These are phyloP conservation scores for Latrodectus elegans DNA, from an alignment of 2,888 invertebrate genomes.

Conservation along the genomic window DNA sequence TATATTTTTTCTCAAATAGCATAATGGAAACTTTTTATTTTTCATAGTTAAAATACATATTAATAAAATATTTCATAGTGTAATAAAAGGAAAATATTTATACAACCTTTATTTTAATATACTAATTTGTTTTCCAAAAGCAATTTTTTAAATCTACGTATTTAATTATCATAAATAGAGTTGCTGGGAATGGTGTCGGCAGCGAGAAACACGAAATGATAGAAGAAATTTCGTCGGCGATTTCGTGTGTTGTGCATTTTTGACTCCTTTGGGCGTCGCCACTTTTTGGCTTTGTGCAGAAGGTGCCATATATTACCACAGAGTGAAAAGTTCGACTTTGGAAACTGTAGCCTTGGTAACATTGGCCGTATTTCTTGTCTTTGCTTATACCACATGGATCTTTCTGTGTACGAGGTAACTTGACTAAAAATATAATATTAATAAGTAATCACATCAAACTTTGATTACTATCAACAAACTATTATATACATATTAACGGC, in stretches of 20 bases:
- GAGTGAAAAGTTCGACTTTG: slow-evolving; percentile 23
- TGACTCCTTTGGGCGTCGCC: slow-evolving; percentile 51
- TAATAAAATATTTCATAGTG: too few relatives aligned
- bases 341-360: slow-evolving; percentile 44
- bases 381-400: slow-evolving; percentile 59
- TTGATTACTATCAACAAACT: too few relatives aligned
- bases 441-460: too few relatives aligned
- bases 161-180: slow-evolving; percentile 9
- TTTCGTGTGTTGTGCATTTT: slow-evolving; percentile 43
- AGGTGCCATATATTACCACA: slow-evolving; percentile 56
- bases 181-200: slow-evolving; percentile 47
- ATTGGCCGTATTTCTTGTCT: slow-evolving; percentile 38
- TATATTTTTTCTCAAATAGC: too few relatives aligned
- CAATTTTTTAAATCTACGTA: too few relatives aligned
- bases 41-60: too few relatives aligned
- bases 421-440: too few relatives aligned
- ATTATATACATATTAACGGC: too few relatives aligned
- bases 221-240: slow-evolving; percentile 48
- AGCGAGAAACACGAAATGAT: slow-evolving; percentile 20
- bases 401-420: slow-evolving; percentile 37
- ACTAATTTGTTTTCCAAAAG: too few relatives aligned
- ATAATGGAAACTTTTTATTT: too few relatives aligned
- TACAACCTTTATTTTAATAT: too few relatives aligned
- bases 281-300: slow-evolving; percentile 52
- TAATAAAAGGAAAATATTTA: too few relatives aligned